These are phyloP conservation scores for Amyelois transitella DNA, from an alignment of 1,140 invertebrate species.

Conservation along the genomic window DNA sequence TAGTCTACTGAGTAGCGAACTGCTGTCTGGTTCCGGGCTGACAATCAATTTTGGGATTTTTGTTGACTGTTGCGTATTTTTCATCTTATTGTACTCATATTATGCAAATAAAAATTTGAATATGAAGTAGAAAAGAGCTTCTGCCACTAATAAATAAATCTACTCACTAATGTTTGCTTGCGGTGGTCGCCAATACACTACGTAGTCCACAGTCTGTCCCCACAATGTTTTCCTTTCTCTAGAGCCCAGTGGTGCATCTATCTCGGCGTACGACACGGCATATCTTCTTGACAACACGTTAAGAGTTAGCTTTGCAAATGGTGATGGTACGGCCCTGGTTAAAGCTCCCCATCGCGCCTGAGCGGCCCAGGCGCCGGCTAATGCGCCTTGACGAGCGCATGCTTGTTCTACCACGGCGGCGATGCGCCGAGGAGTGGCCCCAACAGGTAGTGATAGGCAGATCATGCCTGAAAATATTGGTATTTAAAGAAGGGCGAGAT, in stretches of 20 bases:
- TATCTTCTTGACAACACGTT: slow-evolving; percentile 83
- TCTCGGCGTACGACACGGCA: slow-evolving; percentile 82
- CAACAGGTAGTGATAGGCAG: slow-evolving; percentile 76
- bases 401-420: slow-evolving; percentile 77
- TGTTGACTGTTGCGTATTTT: too few relatives aligned
- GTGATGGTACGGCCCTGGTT: slow-evolving; percentile 79
- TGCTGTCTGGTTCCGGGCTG: too few relatives aligned
- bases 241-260: slow-evolving; percentile 72
- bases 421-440: slow-evolving; percentile 69
- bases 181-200: slow-evolving; percentile 85
- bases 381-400: slow-evolving; percentile 77
- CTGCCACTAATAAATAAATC: slow-evolving; percentile 7
- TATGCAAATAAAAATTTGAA: too few relatives aligned
- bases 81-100: too few relatives aligned
- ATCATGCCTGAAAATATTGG: slow-evolving; percentile 74
- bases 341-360: slow-evolving; percentile 80
- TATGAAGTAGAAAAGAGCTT: too few relatives aligned
- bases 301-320: slow-evolving; percentile 79
- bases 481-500: too few relatives aligned
- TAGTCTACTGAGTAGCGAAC: too few relatives aligned
- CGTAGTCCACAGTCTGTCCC: slow-evolving; percentile 79
- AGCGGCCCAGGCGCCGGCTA: slow-evolving; percentile 80
- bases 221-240: slow-evolving; percentile 74
- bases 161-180: slow-evolving; percentile 86
- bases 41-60: too few relatives aligned